Percentiles rank a stretch among this genome's conserved stretches.
Evolutionary conservation across 2,113 vertebrate genomes (phyloP).

Genomic region (Oenanthe melanoleuca): DNA sequence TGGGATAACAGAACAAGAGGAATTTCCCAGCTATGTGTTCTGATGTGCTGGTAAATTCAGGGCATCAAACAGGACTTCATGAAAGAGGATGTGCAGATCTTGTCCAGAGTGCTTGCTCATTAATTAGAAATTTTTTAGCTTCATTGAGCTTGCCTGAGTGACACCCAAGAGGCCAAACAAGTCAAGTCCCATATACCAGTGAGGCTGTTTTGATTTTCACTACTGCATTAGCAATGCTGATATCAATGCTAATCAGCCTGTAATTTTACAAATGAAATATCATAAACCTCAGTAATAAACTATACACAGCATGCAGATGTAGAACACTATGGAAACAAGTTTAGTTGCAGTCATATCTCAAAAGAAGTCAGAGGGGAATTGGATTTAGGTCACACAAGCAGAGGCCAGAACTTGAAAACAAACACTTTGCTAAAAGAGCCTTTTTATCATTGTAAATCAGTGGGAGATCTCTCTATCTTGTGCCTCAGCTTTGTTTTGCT

Average conservation of each 20-base stretch:
- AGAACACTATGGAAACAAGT: background rate
- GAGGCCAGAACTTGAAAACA: background rate
- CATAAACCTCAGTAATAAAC: background rate
- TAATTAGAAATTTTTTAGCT: background rate
- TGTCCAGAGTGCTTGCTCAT: fast-evolving
- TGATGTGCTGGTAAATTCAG: background rate
- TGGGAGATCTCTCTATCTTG: background rate
- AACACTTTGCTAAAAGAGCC: background rate
- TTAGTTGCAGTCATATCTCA: background rate
- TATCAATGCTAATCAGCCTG: background rate
- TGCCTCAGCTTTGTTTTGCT: background rate
- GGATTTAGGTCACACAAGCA: background rate
- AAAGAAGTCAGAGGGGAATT: background rate
- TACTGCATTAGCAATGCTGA: background rate
- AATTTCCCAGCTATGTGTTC: background rate
- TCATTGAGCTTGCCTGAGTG: background rate
- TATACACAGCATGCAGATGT: fast-evolving
- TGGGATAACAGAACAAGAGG: background rate
- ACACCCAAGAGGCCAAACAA: background rate
- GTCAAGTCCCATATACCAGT: fast-evolving
- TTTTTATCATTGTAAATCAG: background rate
- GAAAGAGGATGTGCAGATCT: background rate
- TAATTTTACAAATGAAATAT: background rate
- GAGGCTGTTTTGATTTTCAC: background rate
- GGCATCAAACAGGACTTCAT: background rate